Conservation (phyloP, 2,113 vertebrate genomes). For the Tupaia chinensis region DNA sequence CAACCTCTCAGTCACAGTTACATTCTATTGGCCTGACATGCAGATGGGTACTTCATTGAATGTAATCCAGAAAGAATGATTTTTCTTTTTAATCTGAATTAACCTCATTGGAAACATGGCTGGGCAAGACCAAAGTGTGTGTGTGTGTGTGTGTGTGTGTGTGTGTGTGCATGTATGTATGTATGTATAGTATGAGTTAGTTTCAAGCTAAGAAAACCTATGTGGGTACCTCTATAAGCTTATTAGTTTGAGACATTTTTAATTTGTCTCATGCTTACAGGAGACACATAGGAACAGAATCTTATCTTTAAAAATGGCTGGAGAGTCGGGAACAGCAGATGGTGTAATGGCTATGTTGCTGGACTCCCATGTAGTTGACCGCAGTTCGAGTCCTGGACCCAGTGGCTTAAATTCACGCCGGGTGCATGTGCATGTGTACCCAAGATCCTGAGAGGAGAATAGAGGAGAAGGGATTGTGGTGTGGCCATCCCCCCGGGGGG, state of each 20-base stretch:
- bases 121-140: conserved; percentile 30
- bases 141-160: not conserved
- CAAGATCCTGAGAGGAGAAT: no score
- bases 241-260: conserved; percentile 48
- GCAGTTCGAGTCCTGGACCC: no score
- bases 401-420: no score
- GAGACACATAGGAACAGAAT: conserved; percentile 5
- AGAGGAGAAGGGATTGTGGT: no score
- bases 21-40: not conserved
- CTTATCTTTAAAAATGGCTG: not conserved
- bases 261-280: conserved; percentile 16
- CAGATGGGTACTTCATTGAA: conserved; percentile 6
- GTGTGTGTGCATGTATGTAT: no score
- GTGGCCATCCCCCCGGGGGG: no score
- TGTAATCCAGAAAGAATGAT: conserved; percentile 56
- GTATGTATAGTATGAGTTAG: conserved; percentile 1
- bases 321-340: not conserved
- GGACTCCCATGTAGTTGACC: no score
- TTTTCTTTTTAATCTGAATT: conserved; percentile 34
- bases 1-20: not conserved
- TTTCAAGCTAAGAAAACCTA: conserved; percentile 53
- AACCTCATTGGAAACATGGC: conserved; percentile 28
- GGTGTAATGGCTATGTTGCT: no score
- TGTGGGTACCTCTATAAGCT: conserved; percentile 35
- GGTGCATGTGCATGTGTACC: no score